These are phyloP conservation scores for Manis pentadactyla DNA, from an alignment of 2,797 vertebrate genomes.

Conservation along the genomic window DNA sequence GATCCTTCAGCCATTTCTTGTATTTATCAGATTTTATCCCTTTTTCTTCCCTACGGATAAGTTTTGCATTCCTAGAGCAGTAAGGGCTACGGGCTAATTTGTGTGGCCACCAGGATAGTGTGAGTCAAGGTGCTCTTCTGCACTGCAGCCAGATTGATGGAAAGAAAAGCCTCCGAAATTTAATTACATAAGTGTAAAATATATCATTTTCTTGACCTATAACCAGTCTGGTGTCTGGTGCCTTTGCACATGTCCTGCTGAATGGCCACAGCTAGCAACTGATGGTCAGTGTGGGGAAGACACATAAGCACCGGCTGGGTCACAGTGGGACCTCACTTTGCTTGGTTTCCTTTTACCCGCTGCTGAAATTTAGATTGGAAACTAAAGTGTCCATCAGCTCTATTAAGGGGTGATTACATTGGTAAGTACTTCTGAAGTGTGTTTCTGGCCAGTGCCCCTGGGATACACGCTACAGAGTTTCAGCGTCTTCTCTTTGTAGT, in stretches of 20 bases:
- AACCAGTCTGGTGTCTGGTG: accelerated
- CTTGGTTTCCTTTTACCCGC: background rate
- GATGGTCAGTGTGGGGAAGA: background rate
- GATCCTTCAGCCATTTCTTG: background rate
- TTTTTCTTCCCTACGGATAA: background rate
- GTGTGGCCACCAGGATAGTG: background rate
- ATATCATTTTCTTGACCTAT: background rate
- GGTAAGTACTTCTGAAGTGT: background rate
- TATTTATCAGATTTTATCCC: background rate
- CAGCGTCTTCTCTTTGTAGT: background rate
- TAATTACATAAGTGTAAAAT: background rate
- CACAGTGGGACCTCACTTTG: background rate
- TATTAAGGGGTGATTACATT: no score
- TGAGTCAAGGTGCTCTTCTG: background rate
- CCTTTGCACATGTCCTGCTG: background rate
- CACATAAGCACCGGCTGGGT: background rate
- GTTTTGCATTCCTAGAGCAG: background rate
- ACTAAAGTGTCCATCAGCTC: background rate
- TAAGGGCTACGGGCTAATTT: background rate
- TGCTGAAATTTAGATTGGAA: background rate
- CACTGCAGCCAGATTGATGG: background rate
- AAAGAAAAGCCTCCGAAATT: background rate
- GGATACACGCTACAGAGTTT: background rate
- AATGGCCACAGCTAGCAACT: background rate
- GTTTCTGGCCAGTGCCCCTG: background rate